These are phyloP conservation scores for Drosophila varians DNA, from an alignment of 1,140 invertebrate genomes.

Conservation along the genomic window DNA sequence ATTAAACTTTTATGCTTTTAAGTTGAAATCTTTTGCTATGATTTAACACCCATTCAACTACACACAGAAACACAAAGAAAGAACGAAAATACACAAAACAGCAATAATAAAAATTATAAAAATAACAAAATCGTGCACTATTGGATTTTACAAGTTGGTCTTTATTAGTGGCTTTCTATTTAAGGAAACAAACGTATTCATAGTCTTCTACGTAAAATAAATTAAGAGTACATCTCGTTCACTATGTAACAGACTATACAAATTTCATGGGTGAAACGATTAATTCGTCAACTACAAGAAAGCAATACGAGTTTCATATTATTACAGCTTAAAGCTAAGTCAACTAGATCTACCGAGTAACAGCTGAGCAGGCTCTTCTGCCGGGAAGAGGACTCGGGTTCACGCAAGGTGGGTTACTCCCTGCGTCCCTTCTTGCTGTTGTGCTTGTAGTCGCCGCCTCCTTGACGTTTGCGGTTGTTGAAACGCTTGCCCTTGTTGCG, in stretches of 20 bases:
- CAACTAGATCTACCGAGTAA: slow-evolving; percentile 49
- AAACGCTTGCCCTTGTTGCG: slow-evolving; percentile 81
- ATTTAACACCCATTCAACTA: slow-evolving; percentile 33
- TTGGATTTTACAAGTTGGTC: slow-evolving; percentile 38
- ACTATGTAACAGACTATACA: slow-evolving; percentile 62
- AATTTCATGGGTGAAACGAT: slow-evolving; percentile 18
- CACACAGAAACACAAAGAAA: slow-evolving; percentile 30
- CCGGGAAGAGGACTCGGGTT: slow-evolving; percentile 21
- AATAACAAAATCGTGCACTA: slow-evolving; percentile 37
- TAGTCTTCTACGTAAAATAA: slow-evolving; percentile 55
- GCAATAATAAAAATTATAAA: too few relatives aligned
- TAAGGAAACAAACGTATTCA: slow-evolving; percentile 35
- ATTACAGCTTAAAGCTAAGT: slow-evolving; percentile 37
- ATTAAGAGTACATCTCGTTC: slow-evolving; percentile 53
- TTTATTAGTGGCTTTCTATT: slow-evolving; percentile 48
- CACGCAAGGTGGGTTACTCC: slow-evolving; percentile 24
- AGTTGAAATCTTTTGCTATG: slow-evolving; percentile 49
- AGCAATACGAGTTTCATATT: slow-evolving; percentile 15
- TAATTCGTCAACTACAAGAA: not conserved
- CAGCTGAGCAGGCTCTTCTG: slow-evolving; percentile 25
- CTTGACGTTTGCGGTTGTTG: slow-evolving; percentile 80
- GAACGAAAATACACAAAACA: slow-evolving; percentile 52
- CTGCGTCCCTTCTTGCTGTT: slow-evolving; percentile 55
- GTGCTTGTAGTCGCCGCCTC: slow-evolving; percentile 61
- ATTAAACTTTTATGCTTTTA: slow-evolving; percentile 72